Evolutionary conservation across 2,113 vertebrate genomes (phyloP).

Genomic region (Catharus fuscescens): DNA sequence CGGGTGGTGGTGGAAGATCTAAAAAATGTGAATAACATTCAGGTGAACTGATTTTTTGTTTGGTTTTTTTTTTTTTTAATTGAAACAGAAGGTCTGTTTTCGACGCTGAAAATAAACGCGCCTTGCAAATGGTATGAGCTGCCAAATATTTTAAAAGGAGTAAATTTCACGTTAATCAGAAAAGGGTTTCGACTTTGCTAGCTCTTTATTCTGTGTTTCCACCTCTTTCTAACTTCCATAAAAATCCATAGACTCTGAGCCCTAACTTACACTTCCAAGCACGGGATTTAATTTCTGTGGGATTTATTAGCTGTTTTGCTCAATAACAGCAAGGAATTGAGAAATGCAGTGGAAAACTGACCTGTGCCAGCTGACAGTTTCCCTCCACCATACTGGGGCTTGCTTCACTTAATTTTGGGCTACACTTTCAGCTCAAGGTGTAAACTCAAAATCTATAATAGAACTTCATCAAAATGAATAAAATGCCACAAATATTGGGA

Average conservation of each 20-base stretch:
- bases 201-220: background rate
- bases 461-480: background rate
- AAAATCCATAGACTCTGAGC: background rate
- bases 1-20: conserved; percentile 99
- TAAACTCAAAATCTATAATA: background rate
- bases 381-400: background rate
- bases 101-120: conserved; percentile 12
- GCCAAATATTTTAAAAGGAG: background rate
- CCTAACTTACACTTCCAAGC: background rate
- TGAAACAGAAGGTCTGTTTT: conserved; percentile 62
- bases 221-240: background rate
- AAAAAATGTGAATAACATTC: conserved; percentile 79
- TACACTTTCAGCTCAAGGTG: background rate
- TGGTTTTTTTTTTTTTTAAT: conserved; percentile 34
- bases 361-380: background rate
- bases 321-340: conserved; percentile 11
- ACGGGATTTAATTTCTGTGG: background rate
- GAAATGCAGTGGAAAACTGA: background rate
- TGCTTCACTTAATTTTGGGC: background rate
- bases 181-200: background rate
- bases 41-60: conserved; percentile 67
- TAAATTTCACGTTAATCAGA: background rate
- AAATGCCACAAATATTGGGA: background rate
- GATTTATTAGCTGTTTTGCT: background rate
- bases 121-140: background rate